Base-by-base conservation (phyloP, 2,113 vertebrate genomes). In the Entosphenus tridentatus region DNA sequence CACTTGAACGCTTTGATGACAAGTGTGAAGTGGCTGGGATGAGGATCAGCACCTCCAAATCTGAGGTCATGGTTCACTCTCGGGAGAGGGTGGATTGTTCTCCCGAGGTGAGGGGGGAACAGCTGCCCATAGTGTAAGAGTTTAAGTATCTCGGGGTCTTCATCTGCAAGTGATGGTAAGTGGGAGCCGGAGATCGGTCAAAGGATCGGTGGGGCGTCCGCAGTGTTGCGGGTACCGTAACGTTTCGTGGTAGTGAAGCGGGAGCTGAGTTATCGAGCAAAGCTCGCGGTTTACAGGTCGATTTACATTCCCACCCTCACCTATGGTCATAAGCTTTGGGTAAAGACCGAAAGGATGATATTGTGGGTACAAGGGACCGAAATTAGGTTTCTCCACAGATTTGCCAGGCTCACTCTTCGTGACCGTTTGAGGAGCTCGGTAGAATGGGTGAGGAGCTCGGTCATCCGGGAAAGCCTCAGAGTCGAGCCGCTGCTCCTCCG, bases 141-240 rank as follows among this genome's bases (percentile, higher is more conserved):
- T 70, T 70, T 56, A 70, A 62, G 69, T 70, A 70, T n/a, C 69
- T 70, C 12, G 56, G 69, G 69, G 56, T 70, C 56, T 70, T 56
- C 56, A 57, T 70, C 55, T 21, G 21, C 16, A 21, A 70, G 56
- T 70, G 56, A 70, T 56, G 69, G 56, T 16, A 70, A 11, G 56
- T n/a, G 12, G 69, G 56, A 70, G 69, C 56, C 2, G 57, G 56
- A 70, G 56, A 62, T 57, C 16, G 69, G 21, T 57, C 14, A 11
- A 57, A 13, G 56, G 56, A 70, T 70, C 56, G 56, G 7, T 12
- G 69, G 14, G 18, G 56, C 55, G 12, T 70, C 69, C 18, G 69
- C 56, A 11, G 69, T 2, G 11, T 14, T 70, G 69, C 2, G 69
- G 69, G 55, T 11, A 62, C 56, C 59, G 56, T 70, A 70, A 68